phyloP scores from a whole-genome alignment of 2,888 invertebrate species.

The Acronicta aceris region DNA sequence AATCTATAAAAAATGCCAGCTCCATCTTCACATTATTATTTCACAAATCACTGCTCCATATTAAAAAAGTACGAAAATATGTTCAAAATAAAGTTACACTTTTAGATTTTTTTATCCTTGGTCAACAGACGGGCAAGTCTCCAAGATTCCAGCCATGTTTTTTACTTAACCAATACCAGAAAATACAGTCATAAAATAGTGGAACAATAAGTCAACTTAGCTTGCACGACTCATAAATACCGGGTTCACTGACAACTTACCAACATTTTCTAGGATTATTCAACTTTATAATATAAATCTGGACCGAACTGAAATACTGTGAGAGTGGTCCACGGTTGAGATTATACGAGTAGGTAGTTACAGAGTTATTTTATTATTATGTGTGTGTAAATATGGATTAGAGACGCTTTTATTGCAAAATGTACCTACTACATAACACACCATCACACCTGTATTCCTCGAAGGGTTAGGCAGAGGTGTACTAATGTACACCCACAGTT shows the following conservation, averaged over 20 bases:
- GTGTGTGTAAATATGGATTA: constrained; percentile 23
- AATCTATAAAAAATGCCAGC: too few relatives aligned
- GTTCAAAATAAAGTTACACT: too few relatives aligned
- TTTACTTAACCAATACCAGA: neutral
- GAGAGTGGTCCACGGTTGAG: constrained; percentile 19
- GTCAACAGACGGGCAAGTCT: neutral
- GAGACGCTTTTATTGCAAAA: neutral
- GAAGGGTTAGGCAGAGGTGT: too few relatives aligned
- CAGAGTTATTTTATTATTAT: neutral
- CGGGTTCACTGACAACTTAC: constrained; percentile 49
- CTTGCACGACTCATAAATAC: constrained; percentile 48
- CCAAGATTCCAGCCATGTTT: neutral
- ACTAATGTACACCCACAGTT: too few relatives aligned
- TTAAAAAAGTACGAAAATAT: too few relatives aligned
- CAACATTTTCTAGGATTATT: constrained; percentile 54
- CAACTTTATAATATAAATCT: constrained; percentile 53
- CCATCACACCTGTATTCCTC: too few relatives aligned
- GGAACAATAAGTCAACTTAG: constrained; percentile 41
- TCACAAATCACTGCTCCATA: too few relatives aligned
- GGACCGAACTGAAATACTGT: constrained; percentile 46
- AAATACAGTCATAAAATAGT: constrained; percentile 41
- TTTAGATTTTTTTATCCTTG: too few relatives aligned
- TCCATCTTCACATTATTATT: too few relatives aligned
- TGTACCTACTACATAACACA: too few relatives aligned
- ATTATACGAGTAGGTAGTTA: constrained; percentile 9